Base-by-base conservation (phyloP, 1,140 invertebrate genomes). In the Nixonia krombeini region DNA sequence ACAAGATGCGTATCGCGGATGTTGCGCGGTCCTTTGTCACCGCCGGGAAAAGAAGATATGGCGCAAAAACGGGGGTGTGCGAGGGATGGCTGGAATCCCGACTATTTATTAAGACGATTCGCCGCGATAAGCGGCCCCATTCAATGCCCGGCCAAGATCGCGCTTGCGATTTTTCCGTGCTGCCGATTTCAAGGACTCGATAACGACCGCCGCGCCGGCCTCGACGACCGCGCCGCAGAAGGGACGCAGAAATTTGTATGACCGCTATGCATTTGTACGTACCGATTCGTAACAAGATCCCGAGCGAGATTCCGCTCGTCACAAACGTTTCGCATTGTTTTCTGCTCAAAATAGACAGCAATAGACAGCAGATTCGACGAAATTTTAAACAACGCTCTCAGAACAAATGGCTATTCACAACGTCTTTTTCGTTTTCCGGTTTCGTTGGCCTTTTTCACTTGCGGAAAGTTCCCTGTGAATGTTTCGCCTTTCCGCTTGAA, bases 41-140 rank as follows among this genome's bases (percentile, higher is more conserved):
- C 4, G 15, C 35, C 6, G 29, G 12, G 29, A 38, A 45, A n/a
- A 33, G 42, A 31, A 33, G 40, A 53, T 42, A 25, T 42, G 51
- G 51, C 21, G 51, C 5, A 50, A 58, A n/a, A 58, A 58, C 49
- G 38, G 42, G 63, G 50, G 41, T 41, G 53, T 21, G 15, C 13
- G 28, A 44, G 44, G 56, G 63, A 62, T 42, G 59, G 59, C 33
- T 49, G 46, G 63, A 35, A 68, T 53, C 56, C 46, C 68, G 57
- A 58, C 62, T 71, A 76, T 77, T 73, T 74, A 70, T 75, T 76
- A 67, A 77, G 70, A 76, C 68, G 59, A 76, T 76, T 75, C 42
- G 45, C 28, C 10, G 13, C 45, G 70, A 70, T 71, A 71, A 65
- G 59, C n/a, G 40, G 6, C 41, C 31, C 67, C 55, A 71, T 67